Evolutionary conservation across 2,113 vertebrate genomes (phyloP).

Genomic region (Notarius lentiginosus): DNA sequence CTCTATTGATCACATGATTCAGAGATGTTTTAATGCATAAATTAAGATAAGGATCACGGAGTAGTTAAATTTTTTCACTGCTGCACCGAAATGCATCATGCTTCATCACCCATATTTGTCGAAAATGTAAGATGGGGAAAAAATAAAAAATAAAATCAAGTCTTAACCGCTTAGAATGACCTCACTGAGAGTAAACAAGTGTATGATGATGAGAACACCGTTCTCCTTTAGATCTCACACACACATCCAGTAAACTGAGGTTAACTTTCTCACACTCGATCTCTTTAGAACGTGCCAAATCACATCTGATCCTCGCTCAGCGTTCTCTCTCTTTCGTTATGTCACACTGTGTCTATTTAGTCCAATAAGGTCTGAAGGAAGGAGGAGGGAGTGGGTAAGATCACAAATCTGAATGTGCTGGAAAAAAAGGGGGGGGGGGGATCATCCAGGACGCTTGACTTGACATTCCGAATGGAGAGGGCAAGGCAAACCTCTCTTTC

Average conservation of each 20-base stretch:
- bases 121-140: neutral
- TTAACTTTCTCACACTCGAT: slow-evolving; percentile 29
- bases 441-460: slow-evolving; percentile 23
- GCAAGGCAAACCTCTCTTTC: slow-evolving; percentile 35
- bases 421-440: neutral
- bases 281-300: slow-evolving; percentile 9
- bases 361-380: neutral
- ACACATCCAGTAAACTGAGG: neutral
- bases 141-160: neutral
- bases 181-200: neutral
- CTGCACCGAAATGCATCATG: neutral
- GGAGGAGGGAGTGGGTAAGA: slow-evolving; percentile 1
- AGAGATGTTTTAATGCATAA: neutral
- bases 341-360: slow-evolving; percentile 41
- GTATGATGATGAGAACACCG: slow-evolving; percentile 29
- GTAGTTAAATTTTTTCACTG: neutral
- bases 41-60: neutral
- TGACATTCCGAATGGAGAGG: slow-evolving; percentile 26
- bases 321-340: neutral
- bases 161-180: neutral
- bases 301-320: slow-evolving; percentile 1
- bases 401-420: slow-evolving; percentile 18
- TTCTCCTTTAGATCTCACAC: slow-evolving; percentile 13
- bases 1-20: neutral
- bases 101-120: neutral